Evolutionary conservation across 2,888 invertebrate genomes (phyloP).

Genomic region (Caenorhabditis sp.): DNA sequence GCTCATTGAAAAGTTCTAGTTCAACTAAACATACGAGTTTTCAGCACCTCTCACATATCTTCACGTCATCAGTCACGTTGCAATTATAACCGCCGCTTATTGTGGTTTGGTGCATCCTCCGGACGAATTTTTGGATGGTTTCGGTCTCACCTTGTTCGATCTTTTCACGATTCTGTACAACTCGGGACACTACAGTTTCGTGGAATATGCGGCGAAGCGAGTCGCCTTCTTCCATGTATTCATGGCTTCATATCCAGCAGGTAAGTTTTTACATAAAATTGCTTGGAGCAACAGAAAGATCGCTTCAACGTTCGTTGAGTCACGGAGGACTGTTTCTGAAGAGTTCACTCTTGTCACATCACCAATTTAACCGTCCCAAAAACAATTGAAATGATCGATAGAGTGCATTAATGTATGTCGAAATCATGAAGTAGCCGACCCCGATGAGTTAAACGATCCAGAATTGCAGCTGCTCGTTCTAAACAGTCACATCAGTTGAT

Average conservation of each 20-base stretch:
- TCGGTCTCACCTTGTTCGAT: conserved; percentile 40
- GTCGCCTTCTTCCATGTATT: conserved; percentile 21
- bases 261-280: conserved; percentile 14
- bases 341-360: too few species aligned
- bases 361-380: too few species aligned
- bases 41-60: conserved; percentile 40
- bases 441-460: too few species aligned
- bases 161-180: conserved; percentile 24
- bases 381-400: too few species aligned
- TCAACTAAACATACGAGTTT: not conserved
- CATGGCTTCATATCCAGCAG: conserved; percentile 15
- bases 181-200: not conserved
- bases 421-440: too few species aligned
- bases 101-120: conserved; percentile 37
- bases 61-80: conserved; percentile 30
- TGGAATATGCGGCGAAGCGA: conserved; percentile 32
- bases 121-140: conserved; percentile 39
- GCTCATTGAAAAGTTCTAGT: not conserved
- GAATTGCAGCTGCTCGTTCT: too few species aligned
- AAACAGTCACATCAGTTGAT: too few species aligned
- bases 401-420: too few species aligned
- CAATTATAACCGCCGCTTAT: conserved; percentile 1
- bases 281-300: too few species aligned
- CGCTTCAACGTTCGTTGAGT: too few species aligned
- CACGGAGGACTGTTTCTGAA: too few species aligned